phyloP scores from a whole-genome alignment of 2,797 vertebrate genomes.

The Buphagus erythrorhynchus region DNA sequence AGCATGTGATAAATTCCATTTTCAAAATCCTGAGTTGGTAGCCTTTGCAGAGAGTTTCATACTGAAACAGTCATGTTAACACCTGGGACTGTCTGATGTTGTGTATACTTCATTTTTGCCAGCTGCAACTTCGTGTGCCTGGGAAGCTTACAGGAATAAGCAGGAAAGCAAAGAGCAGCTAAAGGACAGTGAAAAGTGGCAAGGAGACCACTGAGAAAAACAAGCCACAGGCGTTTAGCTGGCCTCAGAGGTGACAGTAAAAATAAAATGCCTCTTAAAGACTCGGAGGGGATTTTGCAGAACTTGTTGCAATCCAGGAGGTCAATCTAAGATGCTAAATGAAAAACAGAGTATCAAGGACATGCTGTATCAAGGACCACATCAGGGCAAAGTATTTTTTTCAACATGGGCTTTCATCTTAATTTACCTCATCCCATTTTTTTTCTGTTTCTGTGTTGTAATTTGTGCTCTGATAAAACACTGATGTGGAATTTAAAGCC shows the following conservation, averaged over 20 bases:
- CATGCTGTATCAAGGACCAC: fast-evolving
- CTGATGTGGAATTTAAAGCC: background rate
- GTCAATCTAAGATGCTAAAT: background rate
- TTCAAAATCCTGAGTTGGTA: background rate
- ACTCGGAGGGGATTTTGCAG: background rate
- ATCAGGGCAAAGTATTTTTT: background rate
- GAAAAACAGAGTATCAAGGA: background rate
- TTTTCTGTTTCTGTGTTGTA: background rate
- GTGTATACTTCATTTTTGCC: background rate
- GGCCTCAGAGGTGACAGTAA: background rate
- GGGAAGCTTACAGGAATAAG: background rate
- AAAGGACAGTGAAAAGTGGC: background rate
- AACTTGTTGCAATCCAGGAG: background rate
- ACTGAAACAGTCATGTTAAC: background rate
- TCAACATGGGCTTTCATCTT: background rate
- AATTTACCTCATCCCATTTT: background rate
- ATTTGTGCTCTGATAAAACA: background rate
- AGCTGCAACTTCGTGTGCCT: background rate
- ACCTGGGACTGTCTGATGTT: background rate
- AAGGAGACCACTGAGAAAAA: background rate
- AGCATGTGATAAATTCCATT: background rate
- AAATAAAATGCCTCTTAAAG: background rate
- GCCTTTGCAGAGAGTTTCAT: background rate
- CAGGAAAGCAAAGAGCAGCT: background rate
- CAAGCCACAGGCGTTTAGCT: background rate